These are phyloP conservation scores for Nerophis ophidion DNA, from an alignment of 2,113 vertebrate genomes.

Conservation along the genomic window DNA sequence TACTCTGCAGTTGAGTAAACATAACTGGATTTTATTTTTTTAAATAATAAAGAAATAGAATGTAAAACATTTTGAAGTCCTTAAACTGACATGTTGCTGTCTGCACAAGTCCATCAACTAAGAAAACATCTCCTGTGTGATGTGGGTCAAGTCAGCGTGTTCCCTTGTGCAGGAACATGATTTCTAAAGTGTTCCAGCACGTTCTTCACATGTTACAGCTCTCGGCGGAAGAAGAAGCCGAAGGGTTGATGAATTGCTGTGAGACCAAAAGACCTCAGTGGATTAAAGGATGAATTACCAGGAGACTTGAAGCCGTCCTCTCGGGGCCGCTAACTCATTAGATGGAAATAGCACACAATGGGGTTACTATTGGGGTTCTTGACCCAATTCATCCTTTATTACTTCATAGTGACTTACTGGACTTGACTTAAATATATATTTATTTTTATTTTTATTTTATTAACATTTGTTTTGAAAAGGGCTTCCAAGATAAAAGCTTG, in stretches of 20 bases:
- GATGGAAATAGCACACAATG: constrained; percentile 57
- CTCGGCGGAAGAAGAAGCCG: constrained; percentile 9
- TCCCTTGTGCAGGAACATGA: constrained; percentile 35
- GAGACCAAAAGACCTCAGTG: constrained; percentile 40
- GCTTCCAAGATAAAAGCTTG: no score
- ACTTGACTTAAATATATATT: no score
- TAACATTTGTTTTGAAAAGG: no score
- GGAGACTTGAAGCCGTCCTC: constrained; percentile 42
- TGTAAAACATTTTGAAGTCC: no score
- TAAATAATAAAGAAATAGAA: no score
- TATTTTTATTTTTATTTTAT: no score
- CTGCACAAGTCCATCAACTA: no score
- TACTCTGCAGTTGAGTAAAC: no score
- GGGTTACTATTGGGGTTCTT: constrained; percentile 28
- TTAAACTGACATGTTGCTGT: no score
- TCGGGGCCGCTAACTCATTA: constrained; percentile 58
- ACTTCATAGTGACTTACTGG: background rate
- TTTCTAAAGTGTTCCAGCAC: constrained; percentile 16
- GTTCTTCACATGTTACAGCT: constrained; percentile 34
- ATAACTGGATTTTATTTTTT: no score
- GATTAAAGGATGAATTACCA: constrained; percentile 46
- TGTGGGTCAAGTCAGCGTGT: constrained; percentile 16
- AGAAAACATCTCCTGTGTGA: constrained; percentile 9
- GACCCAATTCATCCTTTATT: constrained; percentile 10
- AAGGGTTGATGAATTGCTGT: constrained; percentile 43